phyloP scores from a whole-genome alignment of 2,888 invertebrate genomes.

The Diabrotica balteata region DNA sequence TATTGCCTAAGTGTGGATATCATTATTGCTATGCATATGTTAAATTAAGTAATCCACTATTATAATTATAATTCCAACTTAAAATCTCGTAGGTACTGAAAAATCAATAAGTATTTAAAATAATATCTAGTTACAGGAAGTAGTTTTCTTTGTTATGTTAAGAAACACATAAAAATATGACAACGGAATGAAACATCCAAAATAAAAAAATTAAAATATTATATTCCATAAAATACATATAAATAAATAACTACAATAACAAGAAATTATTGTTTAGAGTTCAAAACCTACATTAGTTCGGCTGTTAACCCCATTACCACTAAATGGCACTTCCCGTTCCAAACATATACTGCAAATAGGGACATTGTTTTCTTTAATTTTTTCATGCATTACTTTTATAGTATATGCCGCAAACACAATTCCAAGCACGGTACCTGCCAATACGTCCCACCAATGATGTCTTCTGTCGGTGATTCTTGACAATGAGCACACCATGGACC shows the following conservation, averaged over 20 bases:
- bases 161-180: not conserved
- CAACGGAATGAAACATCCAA: too few species aligned
- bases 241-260: not conserved
- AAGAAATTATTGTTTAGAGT: not conserved
- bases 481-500: constrained; percentile 71
- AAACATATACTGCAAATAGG: constrained; percentile 1
- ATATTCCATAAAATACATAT: too few species aligned
- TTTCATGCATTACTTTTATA: constrained; percentile 4
- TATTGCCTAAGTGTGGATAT: too few species aligned
- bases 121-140: too few species aligned
- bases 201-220: too few species aligned
- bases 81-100: too few species aligned
- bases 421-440: constrained; percentile 64
- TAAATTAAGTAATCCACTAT: too few species aligned
- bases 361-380: constrained; percentile 1
- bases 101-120: too few species aligned
- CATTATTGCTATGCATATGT: too few species aligned
- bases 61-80: too few species aligned
- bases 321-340: not conserved
- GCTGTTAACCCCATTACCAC: too few species aligned
- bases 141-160: not conserved
- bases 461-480: constrained; percentile 75
- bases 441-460: constrained; percentile 84
- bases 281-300: not conserved
- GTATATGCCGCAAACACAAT: constrained; percentile 8